phyloP scores from a whole-genome alignment of 2,797 vertebrate species.

The Eurystomus glaucurus region DNA sequence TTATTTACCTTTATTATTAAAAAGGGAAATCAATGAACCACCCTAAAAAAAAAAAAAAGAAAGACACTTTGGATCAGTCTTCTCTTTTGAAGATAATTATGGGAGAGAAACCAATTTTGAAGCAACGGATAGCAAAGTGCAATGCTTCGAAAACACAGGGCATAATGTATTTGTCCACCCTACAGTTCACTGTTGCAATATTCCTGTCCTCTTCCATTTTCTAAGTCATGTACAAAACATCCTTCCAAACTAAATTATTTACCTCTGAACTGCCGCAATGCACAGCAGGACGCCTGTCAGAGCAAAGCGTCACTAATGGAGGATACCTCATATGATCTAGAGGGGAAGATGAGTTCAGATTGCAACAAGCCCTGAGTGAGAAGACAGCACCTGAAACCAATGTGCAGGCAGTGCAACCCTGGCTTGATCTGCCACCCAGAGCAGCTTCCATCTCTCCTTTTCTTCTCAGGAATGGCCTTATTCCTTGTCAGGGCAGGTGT shows the following conservation, averaged over 20 bases:
- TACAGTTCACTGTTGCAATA: not conserved
- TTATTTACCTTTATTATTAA: not conserved
- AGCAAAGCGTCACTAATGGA: not conserved
- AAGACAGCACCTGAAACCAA: not conserved
- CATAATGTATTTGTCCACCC: not conserved
- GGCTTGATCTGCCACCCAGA: not conserved
- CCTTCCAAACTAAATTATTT: constrained; percentile 13
- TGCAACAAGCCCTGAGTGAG: not conserved
- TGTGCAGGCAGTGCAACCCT: not conserved
- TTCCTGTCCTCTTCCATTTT: not conserved
- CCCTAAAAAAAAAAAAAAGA: not conserved
- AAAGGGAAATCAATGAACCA: constrained; percentile 7
- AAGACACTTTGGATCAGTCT: not conserved
- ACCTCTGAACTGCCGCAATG: not conserved
- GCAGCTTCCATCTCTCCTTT: not conserved
- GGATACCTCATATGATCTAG: not conserved
- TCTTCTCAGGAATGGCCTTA: not conserved
- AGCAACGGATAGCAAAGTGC: not conserved
- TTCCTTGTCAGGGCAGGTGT: not conserved
- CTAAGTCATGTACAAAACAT: not conserved
- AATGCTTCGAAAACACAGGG: not conserved
- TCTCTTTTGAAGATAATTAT: constrained; percentile 27
- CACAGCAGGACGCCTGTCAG: not conserved
- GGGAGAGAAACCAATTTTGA: constrained; percentile 34
- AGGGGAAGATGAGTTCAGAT: not conserved